Percentiles rank a stretch among this genome's conserved stretches.
Conservation (phyloP, 23 tunicate genomes). For the Corella eumyota region DNA sequence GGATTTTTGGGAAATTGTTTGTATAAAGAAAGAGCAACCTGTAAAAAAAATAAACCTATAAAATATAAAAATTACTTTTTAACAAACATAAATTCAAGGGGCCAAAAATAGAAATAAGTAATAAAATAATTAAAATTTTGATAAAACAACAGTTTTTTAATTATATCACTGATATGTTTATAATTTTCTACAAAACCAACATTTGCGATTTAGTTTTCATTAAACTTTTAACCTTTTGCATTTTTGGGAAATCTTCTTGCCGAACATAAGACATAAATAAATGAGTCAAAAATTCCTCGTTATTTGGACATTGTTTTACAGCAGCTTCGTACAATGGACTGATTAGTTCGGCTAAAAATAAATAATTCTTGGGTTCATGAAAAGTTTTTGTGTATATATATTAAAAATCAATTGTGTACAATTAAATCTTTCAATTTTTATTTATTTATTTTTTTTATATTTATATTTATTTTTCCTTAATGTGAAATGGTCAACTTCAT, state of each 20-base stretch:
- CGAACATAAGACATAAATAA: slow-evolving; percentile 92
- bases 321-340: slow-evolving; percentile 60
- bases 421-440: no score
- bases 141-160: no score
- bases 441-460: no score
- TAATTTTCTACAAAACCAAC: no score
- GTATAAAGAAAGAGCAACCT: slow-evolving; percentile 70
- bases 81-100: neutral
- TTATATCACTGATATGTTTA: no score
- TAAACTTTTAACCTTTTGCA: slow-evolving; percentile 50
- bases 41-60: slow-evolving; percentile 2
- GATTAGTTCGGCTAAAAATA: slow-evolving; percentile 59
- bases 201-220: no score
- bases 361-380: neutral
- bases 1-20: slow-evolving; percentile 67
- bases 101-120: no score
- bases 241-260: slow-evolving; percentile 48
- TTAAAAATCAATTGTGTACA: no score
- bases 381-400: no score
- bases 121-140: no score
- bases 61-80: neutral
- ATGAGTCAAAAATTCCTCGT: slow-evolving; percentile 84
- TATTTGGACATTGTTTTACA: slow-evolving; percentile 31
- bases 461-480: no score
- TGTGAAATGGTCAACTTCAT: no score